phyloP scores from a whole-genome alignment of 2,888 invertebrate genomes.

The Eulithis prunata region DNA sequence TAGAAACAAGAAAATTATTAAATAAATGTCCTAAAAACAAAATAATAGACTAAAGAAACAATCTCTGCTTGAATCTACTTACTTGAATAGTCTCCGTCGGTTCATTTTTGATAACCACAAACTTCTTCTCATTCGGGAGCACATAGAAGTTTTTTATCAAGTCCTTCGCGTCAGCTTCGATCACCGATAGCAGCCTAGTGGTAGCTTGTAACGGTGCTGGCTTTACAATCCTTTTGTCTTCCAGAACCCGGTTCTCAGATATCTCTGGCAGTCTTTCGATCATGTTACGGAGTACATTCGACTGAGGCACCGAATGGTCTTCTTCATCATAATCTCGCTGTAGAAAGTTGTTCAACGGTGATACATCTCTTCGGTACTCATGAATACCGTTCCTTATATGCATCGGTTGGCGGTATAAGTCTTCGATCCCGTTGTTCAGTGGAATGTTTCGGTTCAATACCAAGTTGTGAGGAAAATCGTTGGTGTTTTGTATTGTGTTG shows the following conservation, averaged over 20 bases:
- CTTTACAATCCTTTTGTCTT: conserved; percentile 72
- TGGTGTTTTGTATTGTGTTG: conserved; percentile 61
- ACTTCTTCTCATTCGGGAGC: conserved; percentile 85
- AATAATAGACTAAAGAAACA: too few relatives aligned
- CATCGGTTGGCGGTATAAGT: conserved; percentile 55
- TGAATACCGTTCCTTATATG: conserved; percentile 72
- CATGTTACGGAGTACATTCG: conserved; percentile 57
- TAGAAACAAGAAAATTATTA: too few relatives aligned
- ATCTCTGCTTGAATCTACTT: too few relatives aligned
- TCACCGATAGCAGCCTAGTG: conserved; percentile 63
- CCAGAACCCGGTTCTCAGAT: conserved; percentile 66
- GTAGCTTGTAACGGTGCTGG: conserved; percentile 72
- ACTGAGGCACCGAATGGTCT: conserved; percentile 63
- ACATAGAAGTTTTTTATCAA: conserved; percentile 71
- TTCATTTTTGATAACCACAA: conserved; percentile 87
- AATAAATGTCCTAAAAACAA: too few relatives aligned
- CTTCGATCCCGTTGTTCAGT: conserved; percentile 72
- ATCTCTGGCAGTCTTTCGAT: conserved; percentile 65
- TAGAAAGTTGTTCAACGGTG: conserved; percentile 69
- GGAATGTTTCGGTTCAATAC: conserved; percentile 66
- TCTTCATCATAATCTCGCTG: conserved; percentile 77
- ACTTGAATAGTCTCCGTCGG: conserved; percentile 78
- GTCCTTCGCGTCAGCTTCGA: conserved; percentile 69
- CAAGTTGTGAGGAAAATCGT: conserved; percentile 72
- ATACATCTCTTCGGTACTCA: conserved; percentile 67